Base-by-base conservation (phyloP, 2,113 vertebrate species). In the Ictalurus punctatus region DNA sequence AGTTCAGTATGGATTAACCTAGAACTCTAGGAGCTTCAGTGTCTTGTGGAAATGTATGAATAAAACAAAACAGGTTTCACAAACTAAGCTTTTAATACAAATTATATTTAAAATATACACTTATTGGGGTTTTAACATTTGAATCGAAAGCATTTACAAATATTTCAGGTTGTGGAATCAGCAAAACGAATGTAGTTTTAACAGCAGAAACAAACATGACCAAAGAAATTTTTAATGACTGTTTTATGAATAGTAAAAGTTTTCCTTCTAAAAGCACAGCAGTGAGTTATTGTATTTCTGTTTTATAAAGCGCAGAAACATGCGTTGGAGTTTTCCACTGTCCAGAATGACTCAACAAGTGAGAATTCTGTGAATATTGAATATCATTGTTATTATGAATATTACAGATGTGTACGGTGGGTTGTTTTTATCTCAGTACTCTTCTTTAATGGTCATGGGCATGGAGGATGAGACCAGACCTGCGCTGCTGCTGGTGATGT, bases 391-490 rank as follows among this genome's bases (percentile, higher is more conserved):
- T 61, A 61, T 21, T 61, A 21, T 59, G 44, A 48, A 48, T 48
- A 48, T 48, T 48, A 48, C 44, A 48, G 44, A 48, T 48, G 44
- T 48, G 44, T 48, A 48, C 3, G 44, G 44, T 48, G 4, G 3
- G 56, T 58, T 58, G 16, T 58, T 58, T 2, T 63, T 9, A 76
- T 71, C 71, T 95, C 93, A 95, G 95, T 97, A 99, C 92, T 99
- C 98, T 90, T 99, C 98, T 88, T 99, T 99, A 94, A 99, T 96
- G 3, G 94, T 96, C 93, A 98, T 92, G 0, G 96, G 94, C 89
- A 96, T 91, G 30, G 98, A 97, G 0, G 97, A 96, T 6, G 97
- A 95, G 14, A 97, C 93, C 25, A 99, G 95, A 88, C 94, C 96
- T 83, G 90, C 94, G 3, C 95, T 95, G 93, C 95, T 95, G n/a